phyloP scores from a whole-genome alignment of 2,888 invertebrate genomes.

The Oscheius sp. region DNA sequence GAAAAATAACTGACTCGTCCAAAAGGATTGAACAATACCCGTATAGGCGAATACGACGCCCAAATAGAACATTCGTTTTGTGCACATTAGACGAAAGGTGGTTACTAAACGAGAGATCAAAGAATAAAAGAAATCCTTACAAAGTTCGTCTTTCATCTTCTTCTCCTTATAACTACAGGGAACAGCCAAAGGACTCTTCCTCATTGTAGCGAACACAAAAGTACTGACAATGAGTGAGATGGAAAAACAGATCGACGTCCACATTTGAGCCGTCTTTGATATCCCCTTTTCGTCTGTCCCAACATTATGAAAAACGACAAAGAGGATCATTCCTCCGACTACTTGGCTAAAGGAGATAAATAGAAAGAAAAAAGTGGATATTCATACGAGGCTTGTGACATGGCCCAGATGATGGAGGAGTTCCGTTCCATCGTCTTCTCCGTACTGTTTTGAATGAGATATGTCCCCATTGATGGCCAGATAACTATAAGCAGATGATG shows the following conservation, averaged over 20 bases:
- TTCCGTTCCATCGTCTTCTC: slow-evolving; percentile 49
- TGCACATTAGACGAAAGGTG: slow-evolving; percentile 52
- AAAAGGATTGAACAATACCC: slow-evolving; percentile 55
- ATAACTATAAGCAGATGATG: slow-evolving; percentile 36
- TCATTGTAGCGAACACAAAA: background rate
- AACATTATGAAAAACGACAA: slow-evolving; percentile 80
- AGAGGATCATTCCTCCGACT: slow-evolving; percentile 93
- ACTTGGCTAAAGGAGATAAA: too few species aligned
- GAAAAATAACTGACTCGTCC: slow-evolving; percentile 45
- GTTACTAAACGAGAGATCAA: slow-evolving; percentile 22
- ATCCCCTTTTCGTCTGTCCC: background rate
- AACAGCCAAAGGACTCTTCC: background rate
- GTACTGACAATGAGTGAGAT: slow-evolving; percentile 3
- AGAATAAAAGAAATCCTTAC: background rate
- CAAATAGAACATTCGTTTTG: slow-evolving; percentile 49
- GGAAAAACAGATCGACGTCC: slow-evolving; percentile 50
- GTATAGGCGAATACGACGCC: slow-evolving; percentile 55
- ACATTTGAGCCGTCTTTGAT: slow-evolving; percentile 65
- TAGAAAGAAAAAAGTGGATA: background rate
- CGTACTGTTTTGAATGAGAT: slow-evolving; percentile 51
- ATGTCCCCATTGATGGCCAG: slow-evolving; percentile 57
- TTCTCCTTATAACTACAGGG: background rate
- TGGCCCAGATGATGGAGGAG: slow-evolving; percentile 50
- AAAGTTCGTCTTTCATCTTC: background rate
- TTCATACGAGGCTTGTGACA: slow-evolving; percentile 38